phyloP scores from a whole-genome alignment of 2,888 invertebrate genomes.

The Megaustenia siamemsis region DNA sequence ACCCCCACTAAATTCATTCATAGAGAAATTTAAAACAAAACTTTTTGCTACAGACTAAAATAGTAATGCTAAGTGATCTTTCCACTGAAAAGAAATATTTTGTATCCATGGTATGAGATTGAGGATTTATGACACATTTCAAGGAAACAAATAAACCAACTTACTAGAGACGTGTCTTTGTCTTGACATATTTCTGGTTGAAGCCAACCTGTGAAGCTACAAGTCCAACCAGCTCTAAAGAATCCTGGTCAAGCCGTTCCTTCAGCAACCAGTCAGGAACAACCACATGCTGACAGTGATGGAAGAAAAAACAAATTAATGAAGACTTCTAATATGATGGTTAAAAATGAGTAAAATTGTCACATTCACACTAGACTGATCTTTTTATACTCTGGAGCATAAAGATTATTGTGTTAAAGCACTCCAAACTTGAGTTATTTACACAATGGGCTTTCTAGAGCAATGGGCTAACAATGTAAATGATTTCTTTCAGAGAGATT shows the following conservation, averaged over 20 bases:
- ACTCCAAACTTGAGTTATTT: no score
- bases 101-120: no score
- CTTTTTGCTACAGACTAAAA: no score
- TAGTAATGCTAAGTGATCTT: no score
- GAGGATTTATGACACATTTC: no score
- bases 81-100: no score
- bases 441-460: no score
- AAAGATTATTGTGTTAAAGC: not conserved
- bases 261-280: slow-evolving; percentile 90
- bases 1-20: no score
- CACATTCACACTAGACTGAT: not conserved
- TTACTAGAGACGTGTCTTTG: slow-evolving; percentile 98
- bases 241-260: slow-evolving; percentile 95
- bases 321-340: not conserved
- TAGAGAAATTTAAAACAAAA: no score
- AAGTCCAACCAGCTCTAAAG: slow-evolving; percentile 93
- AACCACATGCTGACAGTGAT: slow-evolving; percentile 68
- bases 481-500: no score
- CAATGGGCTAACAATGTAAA: no score
- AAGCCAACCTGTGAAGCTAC: slow-evolving; percentile 87
- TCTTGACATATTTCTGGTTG: slow-evolving; percentile 92
- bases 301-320: not conserved
- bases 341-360: no score
- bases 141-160: slow-evolving; percentile 82
- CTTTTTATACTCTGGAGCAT: not conserved